Evolutionary conservation across 2,888 invertebrate species (phyloP), one percentile per base, ranked within the genome.

Genomic region (Amblyjoppa fuscipennis): DNA sequence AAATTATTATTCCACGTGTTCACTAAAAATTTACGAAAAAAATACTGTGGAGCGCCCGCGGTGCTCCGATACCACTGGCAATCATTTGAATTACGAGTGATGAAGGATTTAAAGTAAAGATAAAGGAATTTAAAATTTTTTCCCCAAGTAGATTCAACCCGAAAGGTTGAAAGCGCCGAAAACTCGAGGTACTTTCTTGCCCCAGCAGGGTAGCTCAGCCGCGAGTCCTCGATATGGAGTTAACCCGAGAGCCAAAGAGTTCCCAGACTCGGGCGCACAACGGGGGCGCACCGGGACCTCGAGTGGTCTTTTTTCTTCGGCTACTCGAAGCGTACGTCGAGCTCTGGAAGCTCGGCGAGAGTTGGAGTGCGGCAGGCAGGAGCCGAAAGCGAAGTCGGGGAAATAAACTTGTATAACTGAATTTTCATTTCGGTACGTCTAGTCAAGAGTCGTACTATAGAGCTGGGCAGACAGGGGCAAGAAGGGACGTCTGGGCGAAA

Each of bases 361-460:
- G 68, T 68, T 31, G 68, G 49, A 75, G 81, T 41, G 45, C 28
- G 25, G 64, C 13, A 51, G 64, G 38, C 51, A 69, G n/a, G 38
- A 41, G 73, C 7, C 28, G 64, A 75, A 64, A 38, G 66, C 38
- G 66, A 51, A 70, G 81, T 61, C 70, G 61, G 7, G 51, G 81
- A 77, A 49, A 77, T 81, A 77, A 77, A 81, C 66, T 81, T 77
- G 81, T 77, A 84, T 84, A 84, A 84, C 73, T 84, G 84, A 84
- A 84, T 84, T 84, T 81, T 81, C 68, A 81, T 84, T 84, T 77
- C 61, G 38, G 59, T 53, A 49, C 75, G 66, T 59, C 66, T 53
- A 76, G 80, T 83, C 70, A 25, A 34, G 31, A 70, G 75, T 79
- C 20, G 31, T 64, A 13, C 28, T 28, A 49, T 49, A 49, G 45